These are phyloP conservation scores for Philaethria dido DNA, from an alignment of 2,888 invertebrate species.

Conservation along the genomic window DNA sequence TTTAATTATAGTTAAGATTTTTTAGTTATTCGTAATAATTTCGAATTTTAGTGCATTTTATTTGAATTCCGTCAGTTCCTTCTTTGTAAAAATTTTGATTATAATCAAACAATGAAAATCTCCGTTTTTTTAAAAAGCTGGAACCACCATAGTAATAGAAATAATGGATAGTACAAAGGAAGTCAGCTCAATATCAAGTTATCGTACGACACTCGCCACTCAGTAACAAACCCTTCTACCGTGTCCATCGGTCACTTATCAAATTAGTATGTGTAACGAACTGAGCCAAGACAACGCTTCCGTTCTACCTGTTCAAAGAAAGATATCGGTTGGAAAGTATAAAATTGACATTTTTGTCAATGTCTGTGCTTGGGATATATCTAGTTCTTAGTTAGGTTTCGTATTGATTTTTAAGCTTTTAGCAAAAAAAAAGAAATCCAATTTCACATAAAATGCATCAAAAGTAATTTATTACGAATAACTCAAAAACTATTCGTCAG, in stretches of 20 bases:
- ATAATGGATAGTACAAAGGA: neutral
- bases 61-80: too few relatives aligned
- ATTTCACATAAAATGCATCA: too few relatives aligned
- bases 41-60: too few relatives aligned
- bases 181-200: neutral
- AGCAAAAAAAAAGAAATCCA: too few relatives aligned
- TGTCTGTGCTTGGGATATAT: too few relatives aligned
- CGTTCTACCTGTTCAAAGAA: slow-evolving; percentile 8
- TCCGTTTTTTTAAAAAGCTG: neutral
- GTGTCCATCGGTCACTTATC: slow-evolving; percentile 18
- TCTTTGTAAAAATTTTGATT: too few relatives aligned
- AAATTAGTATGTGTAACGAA: slow-evolving; percentile 26
- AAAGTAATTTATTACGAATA: too few relatives aligned
- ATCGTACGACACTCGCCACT: slow-evolving; percentile 1
- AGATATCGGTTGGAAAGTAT: neutral
- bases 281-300: slow-evolving; percentile 5
- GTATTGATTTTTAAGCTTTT: too few relatives aligned
- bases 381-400: too few relatives aligned
- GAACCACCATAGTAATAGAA: neutral
- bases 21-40: too few relatives aligned
- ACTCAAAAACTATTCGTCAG: too few relatives aligned
- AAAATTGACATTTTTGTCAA: neutral
- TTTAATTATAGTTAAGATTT: too few relatives aligned
- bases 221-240: slow-evolving; percentile 21
- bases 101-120: neutral